These are phyloP conservation scores for Drosophila tsacasi DNA, from an alignment of 1,140 invertebrate species.

Conservation along the genomic window DNA sequence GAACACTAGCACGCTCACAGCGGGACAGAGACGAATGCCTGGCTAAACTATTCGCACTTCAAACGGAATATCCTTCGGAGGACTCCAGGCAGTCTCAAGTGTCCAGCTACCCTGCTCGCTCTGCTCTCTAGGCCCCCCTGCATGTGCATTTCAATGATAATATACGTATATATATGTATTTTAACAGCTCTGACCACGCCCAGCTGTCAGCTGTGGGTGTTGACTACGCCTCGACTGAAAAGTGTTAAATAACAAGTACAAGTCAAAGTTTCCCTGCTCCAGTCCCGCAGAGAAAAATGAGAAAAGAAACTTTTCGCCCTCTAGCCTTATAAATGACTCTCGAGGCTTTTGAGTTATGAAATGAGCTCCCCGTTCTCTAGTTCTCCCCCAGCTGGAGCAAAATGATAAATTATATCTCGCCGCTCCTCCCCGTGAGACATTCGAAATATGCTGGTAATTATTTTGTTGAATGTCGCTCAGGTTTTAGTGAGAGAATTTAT, in stretches of 20 bases:
- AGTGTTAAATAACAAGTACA: slow-evolving; percentile 65
- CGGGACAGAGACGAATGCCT: slow-evolving; percentile 23
- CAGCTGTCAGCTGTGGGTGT: slow-evolving; percentile 39
- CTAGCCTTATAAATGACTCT: slow-evolving; percentile 63
- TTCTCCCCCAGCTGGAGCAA: slow-evolving; percentile 11
- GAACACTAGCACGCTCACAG: slow-evolving; percentile 15
- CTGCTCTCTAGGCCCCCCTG: not conserved
- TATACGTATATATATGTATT: slow-evolving; percentile 19
- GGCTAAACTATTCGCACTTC: slow-evolving; percentile 75
- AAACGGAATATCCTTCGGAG: slow-evolving; percentile 46
- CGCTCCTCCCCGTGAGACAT: slow-evolving; percentile 54
- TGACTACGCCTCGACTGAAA: slow-evolving; percentile 30
- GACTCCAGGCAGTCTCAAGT: slow-evolving; percentile 53
- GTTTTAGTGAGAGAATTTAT: slow-evolving; percentile 75
- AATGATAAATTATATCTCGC: slow-evolving; percentile 61
- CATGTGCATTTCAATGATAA: slow-evolving; percentile 34
- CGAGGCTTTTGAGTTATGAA: slow-evolving; percentile 67
- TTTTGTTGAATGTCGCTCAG: slow-evolving; percentile 77
- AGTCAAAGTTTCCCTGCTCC: slow-evolving; percentile 35
- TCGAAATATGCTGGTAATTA: slow-evolving; percentile 82
- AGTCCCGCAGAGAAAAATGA: not conserved
- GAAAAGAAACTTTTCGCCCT: slow-evolving; percentile 32
- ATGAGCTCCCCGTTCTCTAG: slow-evolving; percentile 24
- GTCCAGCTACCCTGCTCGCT: slow-evolving; percentile 1
- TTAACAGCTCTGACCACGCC: slow-evolving; percentile 30